phyloP scores from a whole-genome alignment of 2,113 vertebrate genomes.

The Cephalopterus ornatus region DNA sequence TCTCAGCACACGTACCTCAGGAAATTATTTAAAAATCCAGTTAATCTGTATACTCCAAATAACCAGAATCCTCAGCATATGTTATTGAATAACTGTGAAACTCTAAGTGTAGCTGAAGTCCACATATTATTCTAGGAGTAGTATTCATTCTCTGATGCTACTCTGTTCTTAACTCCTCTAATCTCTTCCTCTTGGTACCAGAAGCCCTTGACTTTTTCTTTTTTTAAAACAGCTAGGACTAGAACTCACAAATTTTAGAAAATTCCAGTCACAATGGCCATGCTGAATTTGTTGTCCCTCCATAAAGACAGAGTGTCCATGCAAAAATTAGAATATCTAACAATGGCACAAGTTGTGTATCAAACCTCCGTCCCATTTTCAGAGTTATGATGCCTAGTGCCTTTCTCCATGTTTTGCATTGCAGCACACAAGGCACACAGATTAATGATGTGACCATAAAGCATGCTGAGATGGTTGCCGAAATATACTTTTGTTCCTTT shows the following conservation, averaged over 20 bases:
- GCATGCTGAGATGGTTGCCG: background rate
- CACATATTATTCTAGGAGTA: background rate
- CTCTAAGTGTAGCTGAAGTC: background rate
- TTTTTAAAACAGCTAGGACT: background rate
- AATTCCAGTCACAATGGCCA: background rate
- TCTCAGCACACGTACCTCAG: background rate
- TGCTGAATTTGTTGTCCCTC: background rate
- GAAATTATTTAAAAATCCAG: constrained; percentile 9
- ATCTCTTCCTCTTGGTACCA: background rate
- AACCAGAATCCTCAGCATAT: background rate
- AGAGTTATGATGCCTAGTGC: background rate
- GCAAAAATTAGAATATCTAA: background rate
- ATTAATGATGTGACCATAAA: background rate
- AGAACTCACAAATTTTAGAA: background rate
- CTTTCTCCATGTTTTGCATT: background rate
- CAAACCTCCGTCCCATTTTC: rapidly evolving
- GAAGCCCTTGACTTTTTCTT: background rate
- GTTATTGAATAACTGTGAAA: background rate
- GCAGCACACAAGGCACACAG: background rate
- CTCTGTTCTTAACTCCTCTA: background rate
- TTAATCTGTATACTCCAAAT: background rate
- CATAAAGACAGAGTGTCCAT: background rate
- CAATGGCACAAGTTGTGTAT: background rate
- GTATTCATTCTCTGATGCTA: background rate
- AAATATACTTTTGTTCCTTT: constrained; percentile 2